These are phyloP conservation scores for Galbula dea DNA, from an alignment of 2,113 vertebrate genomes.

Conservation along the genomic window DNA sequence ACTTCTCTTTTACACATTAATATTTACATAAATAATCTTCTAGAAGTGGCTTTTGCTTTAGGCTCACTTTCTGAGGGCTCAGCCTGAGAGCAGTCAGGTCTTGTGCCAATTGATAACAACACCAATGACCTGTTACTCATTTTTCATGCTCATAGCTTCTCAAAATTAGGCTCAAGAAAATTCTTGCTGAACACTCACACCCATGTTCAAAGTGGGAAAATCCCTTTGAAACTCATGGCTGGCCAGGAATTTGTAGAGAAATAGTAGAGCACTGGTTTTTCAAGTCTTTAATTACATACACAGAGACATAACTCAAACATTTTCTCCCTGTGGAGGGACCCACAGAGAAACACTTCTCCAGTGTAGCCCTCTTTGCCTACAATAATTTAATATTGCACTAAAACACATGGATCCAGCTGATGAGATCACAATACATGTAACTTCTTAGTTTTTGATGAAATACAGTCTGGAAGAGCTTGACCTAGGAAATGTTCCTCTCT, in stretches of 20 bases:
- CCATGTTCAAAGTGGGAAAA: neutral
- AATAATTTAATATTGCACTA: neutral
- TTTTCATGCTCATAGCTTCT: neutral
- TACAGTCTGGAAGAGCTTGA: neutral
- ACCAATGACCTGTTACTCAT: fast-evolving
- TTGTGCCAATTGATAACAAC: neutral
- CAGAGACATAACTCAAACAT: neutral
- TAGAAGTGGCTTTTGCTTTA: neutral
- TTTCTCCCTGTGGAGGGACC: neutral
- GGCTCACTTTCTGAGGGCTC: neutral
- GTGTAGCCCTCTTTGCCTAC: neutral
- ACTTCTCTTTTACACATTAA: neutral
- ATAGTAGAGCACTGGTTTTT: neutral
- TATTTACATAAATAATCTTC: neutral
- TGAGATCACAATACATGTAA: neutral
- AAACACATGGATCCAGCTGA: neutral
- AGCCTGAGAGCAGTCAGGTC: neutral
- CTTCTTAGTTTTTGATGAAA: neutral
- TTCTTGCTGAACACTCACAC: neutral
- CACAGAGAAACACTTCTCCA: neutral
- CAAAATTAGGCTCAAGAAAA: neutral
- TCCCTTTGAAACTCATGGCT: neutral
- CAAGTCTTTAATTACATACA: neutral
- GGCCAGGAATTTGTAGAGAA: neutral
- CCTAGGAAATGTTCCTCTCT: neutral